Evolutionary conservation across 2,113 vertebrate species (phyloP), one percentile per base, ranked within the genome.

Genomic region (Panthera uncia): DNA sequence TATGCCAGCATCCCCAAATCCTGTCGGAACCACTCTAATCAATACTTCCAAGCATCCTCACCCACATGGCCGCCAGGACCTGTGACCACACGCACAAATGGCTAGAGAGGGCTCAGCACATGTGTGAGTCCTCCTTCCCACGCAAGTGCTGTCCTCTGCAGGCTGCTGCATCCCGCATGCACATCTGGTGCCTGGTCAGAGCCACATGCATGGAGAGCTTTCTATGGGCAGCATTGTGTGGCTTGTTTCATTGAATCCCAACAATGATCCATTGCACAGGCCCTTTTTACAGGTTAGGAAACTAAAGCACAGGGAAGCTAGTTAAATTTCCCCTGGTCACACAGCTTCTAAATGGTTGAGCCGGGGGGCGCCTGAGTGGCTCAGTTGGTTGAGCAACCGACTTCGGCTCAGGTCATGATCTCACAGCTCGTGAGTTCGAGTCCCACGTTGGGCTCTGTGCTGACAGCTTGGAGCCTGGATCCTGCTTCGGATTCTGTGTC

Each of bases 1-100:
- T 41, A 1, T 55, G 27, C 25, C 14, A 5, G 38, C 41, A 18
- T 4, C 65, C 55, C 48, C 16, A 31, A 3, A 21, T 48, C 76
- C 11, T 16, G 0, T 4, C 4, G 0, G 6, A 11, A 36, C 29
- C 55, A 12, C 63, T 19, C 1, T 4, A 23, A 6, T 21, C 10
- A 31, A 19, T 2, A 2, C 33, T 19, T 74, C 21, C 12, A 1
- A n/a, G 41, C 48, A 33, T 4, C 31, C n/a, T 63, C 55, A 12
- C 27, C 23, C 13, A 29, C 9, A 0, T 29, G 66, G 80, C 68
- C 10, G 0, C 41, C 0, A 11, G 14, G 31, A 76, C n/a, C 6
- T 4, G 0, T 41, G 36, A 29, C 45, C 5, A 41, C 52, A 10
- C 0, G 4, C 29, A 52, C 45, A 6, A 3, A 41, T 19, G 45